Evolutionary conservation across 2,797 vertebrate genomes (phyloP).

Genomic region (Periophthalmus magnuspinnatus): DNA sequence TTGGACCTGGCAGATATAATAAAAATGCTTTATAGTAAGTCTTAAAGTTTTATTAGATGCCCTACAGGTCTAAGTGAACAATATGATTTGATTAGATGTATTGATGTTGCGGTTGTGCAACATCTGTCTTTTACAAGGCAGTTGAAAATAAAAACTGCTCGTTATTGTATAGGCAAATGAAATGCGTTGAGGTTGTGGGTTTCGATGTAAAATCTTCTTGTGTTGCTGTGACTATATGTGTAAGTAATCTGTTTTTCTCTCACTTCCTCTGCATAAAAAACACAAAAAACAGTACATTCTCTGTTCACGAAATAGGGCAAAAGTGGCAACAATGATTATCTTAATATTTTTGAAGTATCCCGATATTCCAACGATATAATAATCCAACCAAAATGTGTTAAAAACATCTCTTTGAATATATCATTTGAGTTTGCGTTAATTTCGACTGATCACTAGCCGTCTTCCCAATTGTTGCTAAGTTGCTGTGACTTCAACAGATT

Average conservation of each 20-base stretch:
- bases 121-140: conserved; percentile 7
- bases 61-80: neutral
- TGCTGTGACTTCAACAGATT: too few relatives aligned
- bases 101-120: conserved; percentile 2
- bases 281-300: too few relatives aligned
- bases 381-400: too few relatives aligned
- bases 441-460: too few relatives aligned
- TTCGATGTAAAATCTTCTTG: neutral
- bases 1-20: neutral
- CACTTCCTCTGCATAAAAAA: neutral
- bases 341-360: too few relatives aligned
- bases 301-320: too few relatives aligned
- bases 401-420: too few relatives aligned
- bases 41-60: conserved; percentile 5
- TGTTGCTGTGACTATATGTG: neutral
- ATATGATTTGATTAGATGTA: conserved; percentile 11
- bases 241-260: neutral
- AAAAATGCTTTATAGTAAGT: conserved; percentile 16
- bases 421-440: too few relatives aligned
- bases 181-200: neutral
- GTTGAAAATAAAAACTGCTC: neutral
- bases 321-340: too few relatives aligned
- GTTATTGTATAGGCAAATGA: conserved; percentile 12
- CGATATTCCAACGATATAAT: too few relatives aligned
- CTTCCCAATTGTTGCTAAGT: too few relatives aligned